Base-by-base conservation (phyloP, 2,113 vertebrate genomes). In the Sinocyclocheilus maitianheensis region DNA sequence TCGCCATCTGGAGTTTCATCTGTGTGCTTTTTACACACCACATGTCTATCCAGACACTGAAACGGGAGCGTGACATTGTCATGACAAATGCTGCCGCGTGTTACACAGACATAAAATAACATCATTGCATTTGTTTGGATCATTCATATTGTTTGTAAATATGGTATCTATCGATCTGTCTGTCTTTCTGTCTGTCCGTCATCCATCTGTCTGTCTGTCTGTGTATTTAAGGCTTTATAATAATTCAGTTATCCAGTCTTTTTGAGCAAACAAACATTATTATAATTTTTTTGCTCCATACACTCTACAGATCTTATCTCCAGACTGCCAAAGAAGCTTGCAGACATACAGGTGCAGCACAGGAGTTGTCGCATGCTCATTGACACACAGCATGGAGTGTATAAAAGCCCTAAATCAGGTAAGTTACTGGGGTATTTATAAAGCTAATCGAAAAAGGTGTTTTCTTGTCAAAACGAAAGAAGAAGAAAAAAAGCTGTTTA, bases 261-360 rank as follows among this genome's bases (percentile, higher is more conserved):
- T 40, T 72, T 72, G 37, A 72, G 18, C 34, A 43, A 74, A 74
- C 37, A 71, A 37, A 71, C 67, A 4, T 71, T 18, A 46, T 10
- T 46, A 2, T 30, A 30, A 30, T 10, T 37, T n/a, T 79, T 34
- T n/a, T 40, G 2, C 14, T 3, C 20, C 60, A 10, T n/a, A 22
- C 40, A 43, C 6, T 8, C 7, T 43, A 43, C 37, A 18, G 74
- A 22, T 55, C 26, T 51, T 80, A 4, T 20, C 48, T 12, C 1
- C 72, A 76, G 3, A 30, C 76, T 65, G 20, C 48, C 86, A 86
- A 72, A 86, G 92, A 92, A 91, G 87, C 92, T 76, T 91, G 92
- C 88, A 65, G 60, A 90, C 88, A 84, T 86, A 91, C 62, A 87
- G 51, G 90, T 83, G 88, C 97, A 93, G 97, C 94, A 96, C 96